A percentile compares a stretch with the other conserved stretches of the same genome.
Conservation (phyloP, 2,797 vertebrate species). For the Chiloscyllium punctatum region DNA sequence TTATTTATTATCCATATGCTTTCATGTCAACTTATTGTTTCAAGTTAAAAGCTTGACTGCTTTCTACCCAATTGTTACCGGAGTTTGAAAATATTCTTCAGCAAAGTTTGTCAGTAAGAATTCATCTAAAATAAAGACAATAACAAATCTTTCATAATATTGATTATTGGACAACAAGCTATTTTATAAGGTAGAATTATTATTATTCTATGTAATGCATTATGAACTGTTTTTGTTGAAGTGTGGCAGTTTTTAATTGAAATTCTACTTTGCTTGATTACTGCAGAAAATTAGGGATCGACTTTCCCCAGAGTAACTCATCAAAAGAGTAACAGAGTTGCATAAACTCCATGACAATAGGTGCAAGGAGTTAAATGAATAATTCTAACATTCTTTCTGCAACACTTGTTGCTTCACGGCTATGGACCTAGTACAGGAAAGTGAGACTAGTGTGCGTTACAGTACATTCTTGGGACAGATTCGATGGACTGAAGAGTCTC, state of each 20-base stretch:
- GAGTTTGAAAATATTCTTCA: not conserved
- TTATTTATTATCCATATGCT: not conserved
- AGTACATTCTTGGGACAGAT: too few species aligned
- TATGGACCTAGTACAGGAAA: too few species aligned
- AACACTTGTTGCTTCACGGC: not conserved
- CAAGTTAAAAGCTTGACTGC: not conserved
- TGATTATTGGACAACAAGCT: not conserved
- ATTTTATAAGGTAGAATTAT: not conserved
- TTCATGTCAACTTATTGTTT: not conserved
- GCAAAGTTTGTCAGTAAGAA: not conserved
- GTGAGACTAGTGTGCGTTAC: too few species aligned
- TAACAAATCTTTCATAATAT: not conserved
- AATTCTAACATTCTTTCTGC: not conserved
- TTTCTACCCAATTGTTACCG: not conserved
- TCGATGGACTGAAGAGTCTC: too few species aligned
- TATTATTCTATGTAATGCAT: not conserved
- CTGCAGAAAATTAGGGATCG: not conserved
- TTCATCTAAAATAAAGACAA: not conserved
- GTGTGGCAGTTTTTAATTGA: not conserved
- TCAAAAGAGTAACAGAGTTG: not conserved
- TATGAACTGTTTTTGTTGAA: not conserved
- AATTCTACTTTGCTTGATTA: not conserved
- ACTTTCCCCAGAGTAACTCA: not conserved
- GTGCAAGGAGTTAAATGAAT: not conserved
- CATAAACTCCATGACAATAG: not conserved